These are phyloP conservation scores for Punctoribates punctum DNA, from an alignment of 2,888 invertebrate genomes.

Conservation along the genomic window DNA sequence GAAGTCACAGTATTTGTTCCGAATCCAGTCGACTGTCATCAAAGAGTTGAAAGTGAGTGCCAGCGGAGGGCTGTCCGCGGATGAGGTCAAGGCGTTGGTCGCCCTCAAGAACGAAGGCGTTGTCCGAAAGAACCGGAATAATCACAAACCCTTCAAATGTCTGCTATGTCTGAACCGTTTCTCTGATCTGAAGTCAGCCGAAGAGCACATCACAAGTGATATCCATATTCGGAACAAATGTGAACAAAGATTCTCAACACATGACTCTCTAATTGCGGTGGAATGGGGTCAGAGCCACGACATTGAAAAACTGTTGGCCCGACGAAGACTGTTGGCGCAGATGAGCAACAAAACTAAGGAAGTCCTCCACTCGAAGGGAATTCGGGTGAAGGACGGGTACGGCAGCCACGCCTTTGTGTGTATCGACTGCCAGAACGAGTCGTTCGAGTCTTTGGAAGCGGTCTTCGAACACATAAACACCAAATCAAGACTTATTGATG, in stretches of 20 bases:
- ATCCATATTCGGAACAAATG: neutral
- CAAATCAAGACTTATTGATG: neutral
- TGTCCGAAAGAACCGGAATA: neutral
- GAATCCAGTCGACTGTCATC: neutral
- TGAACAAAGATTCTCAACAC: neutral
- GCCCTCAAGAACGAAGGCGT: neutral
- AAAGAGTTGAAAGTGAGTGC: slow-evolving; percentile 7
- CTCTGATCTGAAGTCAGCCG: neutral
- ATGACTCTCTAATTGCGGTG: neutral
- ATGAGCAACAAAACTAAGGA: neutral
- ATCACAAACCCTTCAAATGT: neutral
- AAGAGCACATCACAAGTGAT: slow-evolving; percentile 6
- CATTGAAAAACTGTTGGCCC: neutral
- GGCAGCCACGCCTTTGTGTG: slow-evolving; percentile 11
- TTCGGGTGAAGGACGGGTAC: slow-evolving; percentile 21
- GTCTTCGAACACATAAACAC: neutral
- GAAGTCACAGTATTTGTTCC: neutral
- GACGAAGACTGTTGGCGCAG: neutral
- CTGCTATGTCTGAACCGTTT: neutral
- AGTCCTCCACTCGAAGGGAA: neutral
- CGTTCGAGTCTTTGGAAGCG: neutral
- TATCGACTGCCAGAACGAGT: neutral
- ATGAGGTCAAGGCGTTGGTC: neutral
- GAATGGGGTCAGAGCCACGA: neutral
- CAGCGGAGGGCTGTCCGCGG: neutral